A percentile compares a stretch with the other conserved stretches of the same genome.
Evolutionary conservation across 2,797 vertebrate species (phyloP).

Genomic region (Enteromius thamalakanensis): DNA sequence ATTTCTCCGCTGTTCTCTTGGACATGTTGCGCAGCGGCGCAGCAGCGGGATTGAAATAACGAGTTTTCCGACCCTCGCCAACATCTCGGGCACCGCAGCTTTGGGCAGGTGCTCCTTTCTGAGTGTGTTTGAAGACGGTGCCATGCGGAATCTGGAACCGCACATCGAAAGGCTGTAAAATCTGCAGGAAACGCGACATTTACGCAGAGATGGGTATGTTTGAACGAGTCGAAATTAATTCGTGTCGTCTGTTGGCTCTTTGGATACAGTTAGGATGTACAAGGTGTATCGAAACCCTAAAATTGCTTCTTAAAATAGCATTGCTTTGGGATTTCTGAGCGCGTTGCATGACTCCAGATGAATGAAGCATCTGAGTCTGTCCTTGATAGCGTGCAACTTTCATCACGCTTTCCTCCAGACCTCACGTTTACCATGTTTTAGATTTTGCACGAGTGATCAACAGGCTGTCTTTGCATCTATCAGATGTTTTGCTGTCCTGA

Average conservation of each 20-base stretch:
- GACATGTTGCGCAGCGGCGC: slow-evolving; percentile 56
- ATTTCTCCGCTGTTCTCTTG: slow-evolving; percentile 20
- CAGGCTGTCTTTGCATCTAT: slow-evolving; percentile 37
- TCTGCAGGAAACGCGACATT: slow-evolving; percentile 67
- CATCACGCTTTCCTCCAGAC: slow-evolving; percentile 11
- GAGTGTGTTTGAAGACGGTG: slow-evolving; percentile 56
- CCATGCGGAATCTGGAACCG: slow-evolving; percentile 73
- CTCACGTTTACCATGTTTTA: background rate
- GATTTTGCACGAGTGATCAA: slow-evolving; percentile 26
- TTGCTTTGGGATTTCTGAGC: background rate
- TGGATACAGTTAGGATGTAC: background rate
- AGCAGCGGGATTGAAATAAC: slow-evolving; percentile 54
- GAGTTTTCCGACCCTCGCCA: slow-evolving; percentile 45
- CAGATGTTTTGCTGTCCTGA: slow-evolving; percentile 4
- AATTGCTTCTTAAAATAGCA: background rate
- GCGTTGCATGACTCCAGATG: background rate
- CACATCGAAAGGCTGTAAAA: slow-evolving; percentile 64
- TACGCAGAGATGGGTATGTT: slow-evolving; percentile 79
- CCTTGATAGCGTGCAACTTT: slow-evolving; percentile 28
- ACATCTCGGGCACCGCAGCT: slow-evolving; percentile 45
- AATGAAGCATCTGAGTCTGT: background rate
- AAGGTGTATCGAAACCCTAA: background rate
- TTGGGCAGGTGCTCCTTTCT: slow-evolving; percentile 50
- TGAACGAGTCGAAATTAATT: background rate
- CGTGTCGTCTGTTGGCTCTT: slow-evolving; percentile 9